These are phyloP conservation scores for Lamellibrachia satsuma DNA, from an alignment of 2,888 invertebrate species.

Conservation along the genomic window DNA sequence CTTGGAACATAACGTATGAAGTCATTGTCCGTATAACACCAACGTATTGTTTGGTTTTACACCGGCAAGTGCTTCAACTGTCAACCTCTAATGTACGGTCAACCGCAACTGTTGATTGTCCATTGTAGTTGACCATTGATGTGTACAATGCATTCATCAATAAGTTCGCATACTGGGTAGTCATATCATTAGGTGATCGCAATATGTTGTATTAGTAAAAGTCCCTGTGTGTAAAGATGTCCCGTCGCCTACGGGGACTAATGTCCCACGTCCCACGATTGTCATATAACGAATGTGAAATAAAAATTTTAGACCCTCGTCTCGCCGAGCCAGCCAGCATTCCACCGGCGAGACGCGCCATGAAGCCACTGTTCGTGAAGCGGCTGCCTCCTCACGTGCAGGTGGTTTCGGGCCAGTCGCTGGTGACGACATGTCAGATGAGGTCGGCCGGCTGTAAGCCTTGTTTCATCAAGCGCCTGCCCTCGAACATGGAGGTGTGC, in stretches of 20 bases:
- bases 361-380: background rate
- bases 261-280: background rate
- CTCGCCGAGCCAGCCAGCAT: background rate
- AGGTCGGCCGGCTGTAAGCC: background rate
- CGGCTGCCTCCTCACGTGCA: background rate
- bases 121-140: background rate
- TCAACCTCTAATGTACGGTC: background rate
- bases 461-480: background rate
- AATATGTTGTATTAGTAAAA: background rate
- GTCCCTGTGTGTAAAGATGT: background rate
- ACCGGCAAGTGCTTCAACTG: background rate
- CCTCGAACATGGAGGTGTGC: background rate
- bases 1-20: background rate
- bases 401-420: background rate
- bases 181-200: too few relatives aligned
- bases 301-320: slow-evolving; percentile 6
- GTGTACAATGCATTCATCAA: background rate
- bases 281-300: background rate
- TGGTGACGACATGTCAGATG: background rate
- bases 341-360: background rate
- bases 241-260: background rate
- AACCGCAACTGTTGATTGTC: background rate
- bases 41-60: background rate
- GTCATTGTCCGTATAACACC: background rate
- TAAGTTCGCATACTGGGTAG: background rate